phyloP scores from a whole-genome alignment of 2,113 vertebrate species.

The Phasianus colchicus region DNA sequence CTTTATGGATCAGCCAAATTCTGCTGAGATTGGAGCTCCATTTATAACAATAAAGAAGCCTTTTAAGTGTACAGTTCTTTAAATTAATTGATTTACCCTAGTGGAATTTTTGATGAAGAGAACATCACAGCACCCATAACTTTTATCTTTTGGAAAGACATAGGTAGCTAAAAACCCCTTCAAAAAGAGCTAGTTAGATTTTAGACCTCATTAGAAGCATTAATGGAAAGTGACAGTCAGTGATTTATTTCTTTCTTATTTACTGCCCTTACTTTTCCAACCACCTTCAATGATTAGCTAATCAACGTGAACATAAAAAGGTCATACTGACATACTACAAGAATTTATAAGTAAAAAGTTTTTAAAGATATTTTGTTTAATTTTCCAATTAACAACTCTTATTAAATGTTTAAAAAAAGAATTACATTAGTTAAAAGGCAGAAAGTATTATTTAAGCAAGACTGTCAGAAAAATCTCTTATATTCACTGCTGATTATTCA shows the following conservation, averaged over 20 bases:
- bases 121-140: neutral
- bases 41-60: neutral
- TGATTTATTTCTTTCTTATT: neutral
- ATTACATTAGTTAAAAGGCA: neutral
- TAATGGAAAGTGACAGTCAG: neutral
- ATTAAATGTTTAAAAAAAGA: neutral
- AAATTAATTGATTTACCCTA: neutral
- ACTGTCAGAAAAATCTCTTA: conserved; percentile 5
- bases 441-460: neutral
- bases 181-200: neutral
- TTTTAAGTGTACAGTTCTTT: neutral
- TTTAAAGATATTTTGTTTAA: neutral
- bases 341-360: fast-evolving
- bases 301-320: neutral
- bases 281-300: neutral
- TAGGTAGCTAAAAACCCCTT: neutral
- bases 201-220: neutral
- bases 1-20: neutral
- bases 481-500: neutral
- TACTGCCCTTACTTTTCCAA: neutral
- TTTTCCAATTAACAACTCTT: neutral
- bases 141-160: neutral
- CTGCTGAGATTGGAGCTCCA: neutral
- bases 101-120: fast-evolving
- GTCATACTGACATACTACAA: neutral